phyloP scores from a whole-genome alignment of 2,888 invertebrate species.

The Epinotia demarniana region DNA sequence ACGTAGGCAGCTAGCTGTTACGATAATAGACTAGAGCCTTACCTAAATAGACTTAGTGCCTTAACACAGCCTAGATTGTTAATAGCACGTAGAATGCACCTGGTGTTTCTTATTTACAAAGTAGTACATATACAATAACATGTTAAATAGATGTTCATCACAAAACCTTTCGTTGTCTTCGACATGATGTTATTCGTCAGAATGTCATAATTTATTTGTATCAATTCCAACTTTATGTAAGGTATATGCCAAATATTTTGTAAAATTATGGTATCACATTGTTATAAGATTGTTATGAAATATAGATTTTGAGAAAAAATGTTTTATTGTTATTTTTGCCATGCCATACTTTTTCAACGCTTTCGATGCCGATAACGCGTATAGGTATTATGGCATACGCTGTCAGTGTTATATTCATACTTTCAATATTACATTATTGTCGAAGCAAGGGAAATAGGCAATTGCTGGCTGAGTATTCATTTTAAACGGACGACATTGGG shows the following conservation, averaged over 20 bases:
- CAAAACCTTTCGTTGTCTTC: constrained; percentile 55
- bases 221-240: constrained; percentile 71
- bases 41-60: constrained; percentile 70
- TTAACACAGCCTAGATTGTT: constrained; percentile 59
- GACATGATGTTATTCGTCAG: constrained; percentile 46
- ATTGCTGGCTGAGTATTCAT: too few relatives aligned
- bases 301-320: constrained; percentile 76
- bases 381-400: too few relatives aligned
- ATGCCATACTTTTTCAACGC: neutral
- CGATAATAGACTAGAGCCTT: constrained; percentile 58
- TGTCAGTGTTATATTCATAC: too few relatives aligned
- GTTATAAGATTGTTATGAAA: constrained; percentile 82
- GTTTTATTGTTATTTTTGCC: constrained; percentile 49
- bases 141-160: constrained; percentile 59
- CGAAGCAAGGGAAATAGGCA: too few relatives aligned
- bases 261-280: constrained; percentile 80
- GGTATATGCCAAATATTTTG: constrained; percentile 84
- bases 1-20: constrained; percentile 41
- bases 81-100: constrained; percentile 54
- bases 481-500: too few relatives aligned
- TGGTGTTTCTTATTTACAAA: constrained; percentile 50
- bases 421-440: too few relatives aligned
- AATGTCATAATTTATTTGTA: constrained; percentile 64
- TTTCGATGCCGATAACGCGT: neutral
- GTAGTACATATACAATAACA: constrained; percentile 37